A percentile compares a stretch with the other conserved stretches of the same genome.
Conservation (phyloP, 2,797 vertebrate species). For the Sebastes nivosus region DNA sequence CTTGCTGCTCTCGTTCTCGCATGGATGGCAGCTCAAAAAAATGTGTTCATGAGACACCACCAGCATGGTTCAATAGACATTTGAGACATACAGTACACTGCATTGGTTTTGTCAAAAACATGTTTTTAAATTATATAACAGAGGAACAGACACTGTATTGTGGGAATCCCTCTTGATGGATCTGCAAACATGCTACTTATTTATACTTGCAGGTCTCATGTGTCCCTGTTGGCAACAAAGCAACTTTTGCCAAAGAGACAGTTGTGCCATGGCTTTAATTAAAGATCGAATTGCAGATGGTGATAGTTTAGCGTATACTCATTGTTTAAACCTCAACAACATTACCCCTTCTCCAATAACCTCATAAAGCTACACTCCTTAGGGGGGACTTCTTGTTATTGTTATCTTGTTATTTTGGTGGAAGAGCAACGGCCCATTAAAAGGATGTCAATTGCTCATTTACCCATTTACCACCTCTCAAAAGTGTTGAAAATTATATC, state of each 20-base stretch:
- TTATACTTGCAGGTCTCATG: conserved; percentile 5
- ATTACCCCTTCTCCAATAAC: conserved; percentile 19
- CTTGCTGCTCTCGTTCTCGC: too few relatives aligned
- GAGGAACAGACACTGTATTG: neutral
- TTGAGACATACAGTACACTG: conserved; percentile 29
- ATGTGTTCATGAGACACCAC: neutral
- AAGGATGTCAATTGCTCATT: conserved; percentile 72
- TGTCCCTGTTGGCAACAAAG: conserved; percentile 19
- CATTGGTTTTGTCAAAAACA: conserved; percentile 19
- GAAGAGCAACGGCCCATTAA: conserved; percentile 34
- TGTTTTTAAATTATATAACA: neutral
- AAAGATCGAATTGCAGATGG: neutral
- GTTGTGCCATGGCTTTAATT: conserved; percentile 4
- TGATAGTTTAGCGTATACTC: neutral
- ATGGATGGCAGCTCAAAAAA: too few relatives aligned
- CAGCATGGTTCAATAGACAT: neutral
- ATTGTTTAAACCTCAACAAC: conserved; percentile 16
- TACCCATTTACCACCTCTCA: conserved; percentile 65
- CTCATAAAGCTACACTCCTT: conserved; percentile 24
- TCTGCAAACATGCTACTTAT: conserved; percentile 33
- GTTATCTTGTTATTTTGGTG: neutral
- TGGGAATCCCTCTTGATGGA: neutral
- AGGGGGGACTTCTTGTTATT: conserved; percentile 28
- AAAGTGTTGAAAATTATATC: conserved; percentile 72
- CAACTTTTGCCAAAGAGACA: neutral